Evolutionary conservation across 2,797 vertebrate species (phyloP), one percentile per base, ranked within the genome.

Genomic region (Spinus olivaceus): DNA sequence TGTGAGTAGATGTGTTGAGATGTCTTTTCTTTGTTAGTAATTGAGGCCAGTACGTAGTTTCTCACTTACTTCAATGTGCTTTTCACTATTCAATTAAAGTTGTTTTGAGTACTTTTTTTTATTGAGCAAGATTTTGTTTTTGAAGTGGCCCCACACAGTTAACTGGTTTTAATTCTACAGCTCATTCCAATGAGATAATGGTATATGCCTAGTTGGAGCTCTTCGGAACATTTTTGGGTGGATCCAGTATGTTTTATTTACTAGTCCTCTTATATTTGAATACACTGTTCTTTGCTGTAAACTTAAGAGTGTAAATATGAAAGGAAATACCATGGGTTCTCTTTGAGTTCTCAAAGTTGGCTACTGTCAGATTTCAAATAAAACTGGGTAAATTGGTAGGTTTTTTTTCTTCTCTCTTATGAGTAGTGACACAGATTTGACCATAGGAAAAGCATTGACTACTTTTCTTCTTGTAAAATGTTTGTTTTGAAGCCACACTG

Each of bases 71-170:
- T 92, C 93, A 94, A 71, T 92, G 71, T 96, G 93, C 91, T 96
- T 95, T 96, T 94, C 92, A 89, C 95, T 96, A 85, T 94, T 92
- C 46, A 94, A 78, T 94, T 95, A 87, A 82, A 87, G 81, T 78
- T 95, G 84, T 89, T 96, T 83, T 74, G 69, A 86, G 50, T 80
- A 41, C 17, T 74, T 81, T 61, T 71, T 84, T 94, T 91, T 24
- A 79, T 94, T 95, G 90, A 92, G 93, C 74, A 96, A 94, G 86
- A 77, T 71, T 78, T 73, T 85, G 39, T 33, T 93, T 95, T 95
- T 95, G 84, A 96, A 96, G 81, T 72, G 65, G 57, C 73, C 84
- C 69, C 71, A 78, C 86, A 54, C 69, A 66, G 65, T 89, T 71
- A 61, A 90, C 57, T 93, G 79, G 56, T 86, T 96, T 93, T 67